These are phyloP conservation scores for Semicossyphus pulcher DNA, from an alignment of 2,113 vertebrate genomes.

Conservation along the genomic window DNA sequence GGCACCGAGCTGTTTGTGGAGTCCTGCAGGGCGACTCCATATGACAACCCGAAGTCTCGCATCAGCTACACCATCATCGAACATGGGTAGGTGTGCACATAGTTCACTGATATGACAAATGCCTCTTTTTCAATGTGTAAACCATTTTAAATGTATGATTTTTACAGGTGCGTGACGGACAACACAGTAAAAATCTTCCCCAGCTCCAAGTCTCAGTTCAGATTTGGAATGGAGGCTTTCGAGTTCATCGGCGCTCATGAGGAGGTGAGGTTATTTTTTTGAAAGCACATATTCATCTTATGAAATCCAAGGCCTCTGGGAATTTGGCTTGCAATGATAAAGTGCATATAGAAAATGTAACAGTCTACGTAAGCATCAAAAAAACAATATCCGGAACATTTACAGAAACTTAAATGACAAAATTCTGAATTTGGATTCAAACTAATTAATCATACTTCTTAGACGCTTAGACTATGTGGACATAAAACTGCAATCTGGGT, in stretches of 20 bases:
- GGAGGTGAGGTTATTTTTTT: conserved; percentile 43
- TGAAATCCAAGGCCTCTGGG: too few species aligned
- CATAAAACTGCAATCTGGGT: too few species aligned
- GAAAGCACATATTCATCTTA: too few species aligned
- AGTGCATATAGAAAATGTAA: too few species aligned
- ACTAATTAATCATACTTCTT: too few species aligned
- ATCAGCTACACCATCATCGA: conserved; percentile 62
- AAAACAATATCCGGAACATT: too few species aligned
- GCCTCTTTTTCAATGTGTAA: neutral
- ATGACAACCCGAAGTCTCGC: conserved; percentile 61
- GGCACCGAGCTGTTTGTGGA: conserved; percentile 71
- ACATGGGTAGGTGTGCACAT: conserved; percentile 44
- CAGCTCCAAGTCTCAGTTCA: conserved; percentile 45
- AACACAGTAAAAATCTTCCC: conserved; percentile 46
- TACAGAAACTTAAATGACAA: too few species aligned
- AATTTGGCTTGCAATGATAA: too few species aligned
- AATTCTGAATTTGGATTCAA: too few species aligned
- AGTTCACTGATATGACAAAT: neutral
- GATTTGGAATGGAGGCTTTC: conserved; percentile 71
- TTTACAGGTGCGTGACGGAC: conserved; percentile 63
- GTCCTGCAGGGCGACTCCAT: conserved; percentile 71
- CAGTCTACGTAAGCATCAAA: too few species aligned
- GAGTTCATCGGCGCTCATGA: conserved; percentile 64
- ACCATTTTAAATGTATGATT: neutral
- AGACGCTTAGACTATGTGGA: too few species aligned